Percentiles rank a stretch among this genome's conserved stretches.
phyloP scores from a whole-genome alignment of 2,888 invertebrate species.

The Artemia sp. region DNA sequence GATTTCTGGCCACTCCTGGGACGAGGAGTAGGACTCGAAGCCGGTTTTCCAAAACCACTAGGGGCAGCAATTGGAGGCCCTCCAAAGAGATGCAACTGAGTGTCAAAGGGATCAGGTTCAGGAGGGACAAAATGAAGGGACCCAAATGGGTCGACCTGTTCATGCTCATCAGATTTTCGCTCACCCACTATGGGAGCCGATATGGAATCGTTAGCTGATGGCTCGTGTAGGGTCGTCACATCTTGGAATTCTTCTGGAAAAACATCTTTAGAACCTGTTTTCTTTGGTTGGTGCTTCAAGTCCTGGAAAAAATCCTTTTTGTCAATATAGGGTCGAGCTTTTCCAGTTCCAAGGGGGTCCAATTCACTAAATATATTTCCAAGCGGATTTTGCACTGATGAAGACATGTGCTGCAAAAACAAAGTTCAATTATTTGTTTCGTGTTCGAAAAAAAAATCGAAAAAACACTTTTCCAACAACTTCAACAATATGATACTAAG shows the following conservation, averaged over 20 bases:
- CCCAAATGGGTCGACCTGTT: conserved; percentile 28
- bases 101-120: conserved; percentile 42
- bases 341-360: conserved; percentile 69
- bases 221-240: conserved; percentile 30
- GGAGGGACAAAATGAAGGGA: conserved; percentile 23
- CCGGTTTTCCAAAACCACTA: background rate
- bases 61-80: background rate
- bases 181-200: background rate
- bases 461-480: no score
- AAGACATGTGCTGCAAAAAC: no score
- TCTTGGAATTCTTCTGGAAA: background rate
- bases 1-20: background rate
- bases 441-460: no score
- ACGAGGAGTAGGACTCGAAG: background rate
- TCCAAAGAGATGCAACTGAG: conserved; percentile 32
- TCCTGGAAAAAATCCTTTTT: conserved; percentile 91
- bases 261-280: conserved; percentile 69
- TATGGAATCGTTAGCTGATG: conserved; percentile 26
- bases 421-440: no score
- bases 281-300: conserved; percentile 82
- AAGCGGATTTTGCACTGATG: no score
- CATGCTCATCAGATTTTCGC: conserved; percentile 27
- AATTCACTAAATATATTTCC: conserved; percentile 75
- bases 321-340: conserved; percentile 79
- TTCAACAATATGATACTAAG: no score